Percentiles rank a stretch among this genome's conserved stretches.
Conservation (phyloP, 2,888 invertebrate species). For the Rhorus exstirpatorius region DNA sequence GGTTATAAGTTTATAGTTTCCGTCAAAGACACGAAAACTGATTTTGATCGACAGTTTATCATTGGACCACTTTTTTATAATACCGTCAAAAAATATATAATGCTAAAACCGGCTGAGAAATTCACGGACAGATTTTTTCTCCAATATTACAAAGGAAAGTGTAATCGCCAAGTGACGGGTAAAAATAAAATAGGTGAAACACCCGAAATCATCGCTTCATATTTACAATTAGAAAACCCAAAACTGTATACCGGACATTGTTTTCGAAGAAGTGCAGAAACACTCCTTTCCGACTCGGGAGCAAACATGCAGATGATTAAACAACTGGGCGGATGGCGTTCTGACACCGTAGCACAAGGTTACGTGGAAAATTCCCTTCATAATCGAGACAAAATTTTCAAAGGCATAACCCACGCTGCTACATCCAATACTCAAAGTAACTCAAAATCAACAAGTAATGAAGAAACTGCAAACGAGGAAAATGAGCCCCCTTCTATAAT, state of each 20-base stretch:
- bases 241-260: neutral
- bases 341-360: neutral
- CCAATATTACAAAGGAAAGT: conserved; percentile 30
- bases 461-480: too few species aligned
- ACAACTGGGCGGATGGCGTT: neutral
- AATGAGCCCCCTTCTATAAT: too few species aligned
- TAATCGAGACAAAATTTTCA: too few species aligned
- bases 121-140: conserved; percentile 40
- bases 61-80: conserved; percentile 41
- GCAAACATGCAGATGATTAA: neutral
- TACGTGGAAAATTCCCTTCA: too few species aligned
- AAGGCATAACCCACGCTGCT: too few species aligned
- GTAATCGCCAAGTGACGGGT: conserved; percentile 28
- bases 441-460: too few species aligned
- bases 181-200: conserved; percentile 34
- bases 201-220: conserved; percentile 13
- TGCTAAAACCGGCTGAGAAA: conserved; percentile 8
- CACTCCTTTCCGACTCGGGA: neutral
- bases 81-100: conserved; percentile 13
- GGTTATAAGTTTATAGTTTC: conserved; percentile 51
- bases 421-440: too few species aligned
- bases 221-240: neutral
- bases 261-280: neutral
- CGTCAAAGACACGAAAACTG: conserved; percentile 41
- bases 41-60: conserved; percentile 34